Percentiles rank a stretch among this genome's conserved stretches.
phyloP scores from a whole-genome alignment of 2,888 invertebrate species.

The Lasioglossum zephyrum region DNA sequence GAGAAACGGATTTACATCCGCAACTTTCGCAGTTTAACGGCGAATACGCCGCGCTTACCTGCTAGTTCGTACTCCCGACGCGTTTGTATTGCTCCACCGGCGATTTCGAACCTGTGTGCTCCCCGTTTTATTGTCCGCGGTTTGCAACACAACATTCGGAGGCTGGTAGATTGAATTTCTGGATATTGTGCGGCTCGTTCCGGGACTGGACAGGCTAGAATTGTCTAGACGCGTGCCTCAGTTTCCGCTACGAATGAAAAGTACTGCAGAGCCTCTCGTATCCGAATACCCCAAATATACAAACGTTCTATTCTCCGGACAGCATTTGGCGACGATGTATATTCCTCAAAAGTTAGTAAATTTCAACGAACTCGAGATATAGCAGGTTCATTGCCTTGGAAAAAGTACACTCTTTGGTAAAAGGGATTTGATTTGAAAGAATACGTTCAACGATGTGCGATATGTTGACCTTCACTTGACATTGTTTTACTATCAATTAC shows the following conservation, averaged over 20 bases:
- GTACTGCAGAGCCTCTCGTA: not conserved
- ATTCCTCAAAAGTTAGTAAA: no score
- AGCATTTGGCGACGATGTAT: no score
- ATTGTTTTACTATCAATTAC: no score
- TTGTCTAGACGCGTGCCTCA: not conserved
- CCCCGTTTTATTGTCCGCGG: slow-evolving; percentile 2
- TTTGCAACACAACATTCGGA: slow-evolving; percentile 6
- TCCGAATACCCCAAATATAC: not conserved
- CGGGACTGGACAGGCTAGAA: not conserved
- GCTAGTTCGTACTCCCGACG: not conserved
- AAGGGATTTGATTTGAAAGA: no score
- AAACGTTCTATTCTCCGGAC: not conserved
- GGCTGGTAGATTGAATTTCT: slow-evolving; percentile 9
- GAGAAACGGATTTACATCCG: slow-evolving; percentile 78
- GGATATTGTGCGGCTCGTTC: slow-evolving; percentile 6
- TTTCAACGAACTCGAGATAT: no score
- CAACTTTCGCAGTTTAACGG: slow-evolving; percentile 80
- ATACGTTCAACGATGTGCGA: no score
- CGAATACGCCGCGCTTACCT: slow-evolving; percentile 62
- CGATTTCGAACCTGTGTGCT: not conserved
- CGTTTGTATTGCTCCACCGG: not conserved
- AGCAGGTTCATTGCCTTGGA: no score
- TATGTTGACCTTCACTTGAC: no score
- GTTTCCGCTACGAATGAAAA: not conserved
- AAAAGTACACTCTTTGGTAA: no score